A percentile compares a stretch with the other conserved stretches of the same genome.
Conservation (phyloP, 1,140 invertebrate species). For the Hycleus phaleratus region DNA sequence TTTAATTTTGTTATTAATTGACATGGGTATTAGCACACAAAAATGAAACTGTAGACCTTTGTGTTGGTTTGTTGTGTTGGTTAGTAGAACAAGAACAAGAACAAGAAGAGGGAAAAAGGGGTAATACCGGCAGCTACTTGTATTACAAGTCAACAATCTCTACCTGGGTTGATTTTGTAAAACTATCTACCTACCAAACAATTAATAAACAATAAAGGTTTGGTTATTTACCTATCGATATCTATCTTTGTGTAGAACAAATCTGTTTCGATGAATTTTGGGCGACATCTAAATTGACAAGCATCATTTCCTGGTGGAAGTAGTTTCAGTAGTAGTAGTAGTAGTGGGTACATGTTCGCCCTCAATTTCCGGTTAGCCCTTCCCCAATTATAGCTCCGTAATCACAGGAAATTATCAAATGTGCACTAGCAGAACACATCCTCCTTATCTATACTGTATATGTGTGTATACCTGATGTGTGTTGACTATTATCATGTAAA, state of each 20-base stretch:
- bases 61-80: too few relatives aligned
- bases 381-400: conserved; percentile 33
- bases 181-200: too few relatives aligned
- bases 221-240: too few relatives aligned
- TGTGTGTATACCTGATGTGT: conserved; percentile 6
- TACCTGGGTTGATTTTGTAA: too few relatives aligned
- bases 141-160: conserved; percentile 1
- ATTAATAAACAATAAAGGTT: too few relatives aligned
- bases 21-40: too few relatives aligned
- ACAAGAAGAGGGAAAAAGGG: background rate
- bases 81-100: background rate
- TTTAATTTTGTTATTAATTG: too few relatives aligned
- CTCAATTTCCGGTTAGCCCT: conserved; percentile 38
- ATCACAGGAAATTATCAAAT: conserved; percentile 38
- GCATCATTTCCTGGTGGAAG: conserved; percentile 37
- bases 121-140: conserved; percentile 6
- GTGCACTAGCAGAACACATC: conserved; percentile 31
- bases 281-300: conserved; percentile 33
- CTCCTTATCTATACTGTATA: conserved; percentile 33
- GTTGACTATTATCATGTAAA: conserved; percentile 17
- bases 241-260: background rate
- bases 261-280: conserved; percentile 9
- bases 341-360: conserved; percentile 27
- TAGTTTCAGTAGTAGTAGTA: background rate
- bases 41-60: too few relatives aligned